These are phyloP conservation scores for Amazona guildingii DNA, from an alignment of 2,113 vertebrate genomes.

Conservation along the genomic window DNA sequence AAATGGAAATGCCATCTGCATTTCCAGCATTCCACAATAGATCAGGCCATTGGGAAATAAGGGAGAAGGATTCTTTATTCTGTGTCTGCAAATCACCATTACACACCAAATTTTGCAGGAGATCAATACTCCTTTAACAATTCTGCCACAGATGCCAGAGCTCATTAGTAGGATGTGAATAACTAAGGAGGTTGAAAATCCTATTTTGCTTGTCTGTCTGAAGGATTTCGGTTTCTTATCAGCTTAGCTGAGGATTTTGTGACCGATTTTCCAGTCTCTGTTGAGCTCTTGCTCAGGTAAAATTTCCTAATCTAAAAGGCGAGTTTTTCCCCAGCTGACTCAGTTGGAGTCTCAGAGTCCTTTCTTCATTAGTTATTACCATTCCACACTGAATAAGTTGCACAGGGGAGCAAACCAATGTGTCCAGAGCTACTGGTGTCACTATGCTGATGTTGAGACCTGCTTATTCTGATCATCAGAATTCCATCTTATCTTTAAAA, in stretches of 20 bases:
- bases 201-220: constrained; percentile 62
- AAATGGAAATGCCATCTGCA: constrained; percentile 23
- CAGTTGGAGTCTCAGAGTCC: neutral
- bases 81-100: neutral
- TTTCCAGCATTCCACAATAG: neutral
- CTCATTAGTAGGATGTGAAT: constrained; percentile 37
- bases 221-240: constrained; percentile 55
- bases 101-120: constrained; percentile 33
- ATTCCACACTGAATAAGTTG: neutral
- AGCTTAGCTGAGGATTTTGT: constrained; percentile 47
- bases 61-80: neutral
- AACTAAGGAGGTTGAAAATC: constrained; percentile 34
- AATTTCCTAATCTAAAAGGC: neutral
- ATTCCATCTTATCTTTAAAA: neutral
- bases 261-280: neutral
- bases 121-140: constrained; percentile 45
- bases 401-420: neutral
- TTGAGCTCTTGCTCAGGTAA: constrained; percentile 23
- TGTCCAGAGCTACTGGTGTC: neutral
- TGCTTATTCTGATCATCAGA: neutral
- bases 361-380: neutral
- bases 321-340: neutral
- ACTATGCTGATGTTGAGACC: neutral
- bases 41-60: constrained; percentile 14
- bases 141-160: constrained; percentile 43